phyloP scores from a whole-genome alignment of 2,113 vertebrate genomes.

The Tupaia chinensis region DNA sequence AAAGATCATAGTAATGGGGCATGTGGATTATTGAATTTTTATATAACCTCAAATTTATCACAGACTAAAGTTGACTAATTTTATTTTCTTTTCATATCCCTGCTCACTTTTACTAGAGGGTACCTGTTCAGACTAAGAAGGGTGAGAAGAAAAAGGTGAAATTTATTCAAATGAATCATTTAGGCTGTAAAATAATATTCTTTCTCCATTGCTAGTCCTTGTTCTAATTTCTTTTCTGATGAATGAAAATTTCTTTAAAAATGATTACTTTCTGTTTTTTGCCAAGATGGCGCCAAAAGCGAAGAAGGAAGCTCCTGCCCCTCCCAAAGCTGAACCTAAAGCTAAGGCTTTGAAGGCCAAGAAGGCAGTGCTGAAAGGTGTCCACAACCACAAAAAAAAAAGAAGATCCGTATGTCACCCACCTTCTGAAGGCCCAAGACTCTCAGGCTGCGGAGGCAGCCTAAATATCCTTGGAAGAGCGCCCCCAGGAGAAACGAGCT shows the following conservation, averaged over 20 bases:
- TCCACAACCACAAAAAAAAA: too few relatives aligned
- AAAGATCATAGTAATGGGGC: neutral
- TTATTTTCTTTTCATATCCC: neutral
- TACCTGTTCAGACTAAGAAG: neutral
- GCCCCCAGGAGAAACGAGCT: too few relatives aligned
- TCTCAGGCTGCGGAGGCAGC: too few relatives aligned
- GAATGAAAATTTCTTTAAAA: slow-evolving; percentile 21
- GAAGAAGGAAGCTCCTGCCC: too few relatives aligned
- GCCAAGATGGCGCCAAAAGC: too few relatives aligned
- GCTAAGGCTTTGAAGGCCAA: too few relatives aligned
- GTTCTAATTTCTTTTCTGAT: neutral
- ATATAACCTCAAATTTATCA: neutral
- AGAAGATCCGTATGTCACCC: too few relatives aligned
- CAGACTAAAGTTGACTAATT: neutral
- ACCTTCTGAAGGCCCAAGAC: too few relatives aligned
- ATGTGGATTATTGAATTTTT: neutral
- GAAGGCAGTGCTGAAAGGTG: too few relatives aligned
- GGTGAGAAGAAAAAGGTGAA: neutral
- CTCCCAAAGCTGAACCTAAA: too few relatives aligned
- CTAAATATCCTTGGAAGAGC: too few relatives aligned
- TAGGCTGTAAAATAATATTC: neutral
- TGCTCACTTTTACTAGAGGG: neutral
- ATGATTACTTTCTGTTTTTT: neutral
- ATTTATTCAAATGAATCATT: neutral
- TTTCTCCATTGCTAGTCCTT: neutral